Conservation (phyloP, 2,888 invertebrate genomes). For the Folsomia candida region DNA sequence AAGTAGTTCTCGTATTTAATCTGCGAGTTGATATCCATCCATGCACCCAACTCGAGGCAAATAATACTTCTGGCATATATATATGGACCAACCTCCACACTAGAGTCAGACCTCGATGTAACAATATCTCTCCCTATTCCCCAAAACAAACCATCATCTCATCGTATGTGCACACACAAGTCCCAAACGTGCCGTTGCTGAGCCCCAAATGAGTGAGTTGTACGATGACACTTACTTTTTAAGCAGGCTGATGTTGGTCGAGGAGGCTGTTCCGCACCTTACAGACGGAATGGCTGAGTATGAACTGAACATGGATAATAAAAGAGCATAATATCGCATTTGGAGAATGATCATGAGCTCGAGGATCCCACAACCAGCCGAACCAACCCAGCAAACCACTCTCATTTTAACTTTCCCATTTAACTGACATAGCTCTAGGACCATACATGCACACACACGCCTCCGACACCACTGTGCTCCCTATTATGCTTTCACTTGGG, state of each 20-base stretch:
- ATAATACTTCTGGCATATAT: too few relatives aligned
- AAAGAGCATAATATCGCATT: conserved; percentile 7
- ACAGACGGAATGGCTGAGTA: neutral
- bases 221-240: neutral
- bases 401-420: neutral
- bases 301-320: neutral
- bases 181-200: neutral
- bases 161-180: neutral
- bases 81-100: too few relatives aligned
- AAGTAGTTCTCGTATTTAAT: too few relatives aligned
- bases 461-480: too few relatives aligned
- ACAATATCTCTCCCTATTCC: too few relatives aligned
- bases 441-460: too few relatives aligned
- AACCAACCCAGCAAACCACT: neutral
- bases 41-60: too few relatives aligned
- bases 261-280: neutral
- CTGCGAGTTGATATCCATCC: too few relatives aligned
- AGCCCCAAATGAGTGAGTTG: neutral
- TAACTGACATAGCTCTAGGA: neutral
- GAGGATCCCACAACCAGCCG: neutral
- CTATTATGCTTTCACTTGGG: too few relatives aligned
- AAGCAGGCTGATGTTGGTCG: neutral
- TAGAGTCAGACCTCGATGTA: too few relatives aligned
- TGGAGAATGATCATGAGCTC: conserved; percentile 7
- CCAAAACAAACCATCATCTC: neutral